Evolutionary conservation across 2,888 invertebrate species (phyloP), one percentile per base, ranked within the genome.

Genomic region (Drosophila nigritarsus): DNA sequence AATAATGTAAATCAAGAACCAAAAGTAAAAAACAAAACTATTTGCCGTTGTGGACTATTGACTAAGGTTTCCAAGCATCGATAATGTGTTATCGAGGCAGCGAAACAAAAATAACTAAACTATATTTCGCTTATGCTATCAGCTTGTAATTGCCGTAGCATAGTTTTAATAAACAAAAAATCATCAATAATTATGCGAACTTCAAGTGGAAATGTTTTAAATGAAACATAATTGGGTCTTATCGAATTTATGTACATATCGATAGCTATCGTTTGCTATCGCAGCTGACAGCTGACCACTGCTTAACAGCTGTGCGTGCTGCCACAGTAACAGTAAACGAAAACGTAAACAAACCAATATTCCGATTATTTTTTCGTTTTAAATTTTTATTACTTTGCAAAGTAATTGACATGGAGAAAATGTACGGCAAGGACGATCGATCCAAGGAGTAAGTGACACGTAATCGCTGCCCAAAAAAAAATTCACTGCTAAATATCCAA

Each of bases 371-470:
- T 45, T 24, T 61, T 48, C 13, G 7, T 8, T 67, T 66, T 66
- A 60, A 51, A 76, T 67, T 67, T 20, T 30, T 49, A 76, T 59
- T 63, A 50, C 20, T 38, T 59, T 13, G 30, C 58, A 62, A 20
- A n/a, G 30, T 29, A 54, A 9, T 40, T 51, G 51, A 30, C 30
- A 24, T 45, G 38, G 53, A 8, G 50, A 83, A 50, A 63, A 92
- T 92, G 91, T 84, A 85, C 40, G 73, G 75, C 78, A 92, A 92
- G 89, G 92, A 93, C 78, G 90, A 88, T 87, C 91, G 92, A 88
- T 89, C 90, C 61, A 92, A 90, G 76, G 81, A 90, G 92, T 93
- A 87, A 89, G 92, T 83, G 67, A 27, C 20, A 67, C 65, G 69
- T 50, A 73, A 80, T 58, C 64, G n/a, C 27, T 48, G 51, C 13